Base-by-base conservation (phyloP, 37 sponge, comb jelly and placozoan species). In the Oscarella lobularis region DNA sequence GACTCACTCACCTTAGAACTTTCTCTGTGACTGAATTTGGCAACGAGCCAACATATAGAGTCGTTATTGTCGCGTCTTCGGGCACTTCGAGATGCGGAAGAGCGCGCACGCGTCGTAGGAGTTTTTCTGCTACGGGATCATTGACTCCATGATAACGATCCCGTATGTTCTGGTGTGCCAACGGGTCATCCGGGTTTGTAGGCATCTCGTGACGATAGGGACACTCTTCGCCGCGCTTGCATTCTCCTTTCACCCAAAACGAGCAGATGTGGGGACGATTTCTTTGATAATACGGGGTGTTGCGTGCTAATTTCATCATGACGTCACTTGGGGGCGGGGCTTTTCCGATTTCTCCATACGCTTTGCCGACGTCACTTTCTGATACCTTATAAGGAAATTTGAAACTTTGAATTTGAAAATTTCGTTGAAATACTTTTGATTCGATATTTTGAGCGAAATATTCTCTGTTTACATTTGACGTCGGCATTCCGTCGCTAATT, bases 171-270 rank as follows among this genome's bases (percentile, higher is more conserved):
- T 96, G 98, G 31, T 87, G 78, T 74, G 98, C 84, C 72, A 96
- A 82, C 36, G 98, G 98, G 77, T 96, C 98, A 37, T 69, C 77
- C 20, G 98, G 98, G 67, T 96, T 94, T 3, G 87, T 93, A 31
- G 98, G 98, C 94, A 93, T 90, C 79, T 96, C 98, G 77, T 96
- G 98, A 40, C 98, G 79, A 76, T 85, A 94, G 5, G 95, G 95
- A 66, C 95, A 94, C 79, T 94, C 95, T 74, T 94, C 95, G 54
- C 95, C 92, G 40, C 95, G 78, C n/a, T 77, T 93, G 71, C 99
- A 98, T 78, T 98, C 99, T 67, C 99, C 99, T 78, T 94, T 95
- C 31, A 91, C 92, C 96, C 99, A 98, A 82, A 98, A 98, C 41
- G 99, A 98, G 81, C 99, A 98, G 70, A 98, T 88, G 81, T 98